Evolutionary conservation across 2,797 vertebrate species (phyloP), one percentile per base, ranked within the genome.

Genomic region (Falco columbarius): DNA sequence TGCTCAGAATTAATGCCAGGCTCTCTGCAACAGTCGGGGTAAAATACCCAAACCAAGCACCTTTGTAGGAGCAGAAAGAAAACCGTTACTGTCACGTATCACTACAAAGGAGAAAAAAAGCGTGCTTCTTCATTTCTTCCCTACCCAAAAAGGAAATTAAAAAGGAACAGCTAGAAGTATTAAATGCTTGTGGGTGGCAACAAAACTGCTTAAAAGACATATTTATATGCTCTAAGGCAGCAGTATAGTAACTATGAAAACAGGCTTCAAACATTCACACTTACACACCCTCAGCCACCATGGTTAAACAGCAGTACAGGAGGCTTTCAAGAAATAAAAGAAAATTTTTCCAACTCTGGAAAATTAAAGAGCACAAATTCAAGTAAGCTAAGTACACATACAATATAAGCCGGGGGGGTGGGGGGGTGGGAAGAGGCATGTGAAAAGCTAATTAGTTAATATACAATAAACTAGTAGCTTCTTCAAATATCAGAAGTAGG

Each of bases 11-110:
- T 15, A 47, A 36, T 0, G 2, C 27, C 5, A 26, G 47, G 47
- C 34, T n/a, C 38, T 12, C 62, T 26, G 27, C 24, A 65, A 20
- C 2, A n/a, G 12, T 5, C 2, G 0, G 12, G 18, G 21, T 36
- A 17, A 61, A 66, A 51, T 54, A 42, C 22, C 4, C 68, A 12
- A 34, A 44, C 1, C 47, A 10, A 46, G 30, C 59, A 75, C 22
- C 42, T 54, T 23, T 3, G 26, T 10, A 51, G 15, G 56, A 75
- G 16, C n/a, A 34, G 58, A 34, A 36, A 62, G 46, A 36, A 51
- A 54, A 54, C 7, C 0, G 2, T 21, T 26, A 17, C 47, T 22
- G 8, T 10, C 4, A 0, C 14, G 0, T 5, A 71, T 13, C n/a
- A 23, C 62, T 13, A 29, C 38, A 40, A 24, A 62, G 61, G 23